Evolutionary conservation across 2,888 invertebrate genomes (phyloP).

Genomic region (Masnerella sp.): DNA sequence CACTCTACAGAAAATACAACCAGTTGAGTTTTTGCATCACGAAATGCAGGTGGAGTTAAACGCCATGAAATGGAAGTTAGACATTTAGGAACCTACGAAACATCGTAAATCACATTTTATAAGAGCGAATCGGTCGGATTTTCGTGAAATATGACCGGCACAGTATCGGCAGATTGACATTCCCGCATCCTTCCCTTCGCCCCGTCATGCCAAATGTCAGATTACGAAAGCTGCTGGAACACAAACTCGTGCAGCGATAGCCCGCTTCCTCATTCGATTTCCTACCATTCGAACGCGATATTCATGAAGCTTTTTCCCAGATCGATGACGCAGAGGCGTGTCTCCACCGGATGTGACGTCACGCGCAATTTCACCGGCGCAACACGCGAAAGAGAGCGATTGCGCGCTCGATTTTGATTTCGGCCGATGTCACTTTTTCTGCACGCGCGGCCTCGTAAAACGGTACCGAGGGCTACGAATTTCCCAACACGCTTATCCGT

Average conservation of each 20-base stretch:
- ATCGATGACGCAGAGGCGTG: conserved; percentile 51
- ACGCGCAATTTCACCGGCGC: conserved; percentile 49
- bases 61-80: not conserved
- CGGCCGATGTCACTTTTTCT: conserved; percentile 18
- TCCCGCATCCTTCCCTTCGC: conserved; percentile 8
- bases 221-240: conserved; percentile 29
- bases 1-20: too few relatives aligned
- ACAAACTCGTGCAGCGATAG: conserved; percentile 15
- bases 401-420: conserved; percentile 25
- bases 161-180: conserved; percentile 24
- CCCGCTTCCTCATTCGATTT: conserved; percentile 53
- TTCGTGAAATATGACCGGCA: conserved; percentile 13
- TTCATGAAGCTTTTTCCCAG: conserved; percentile 52
- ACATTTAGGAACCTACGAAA: not conserved
- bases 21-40: too few relatives aligned
- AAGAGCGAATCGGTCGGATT: conserved; percentile 2
- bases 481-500: conserved; percentile 30
- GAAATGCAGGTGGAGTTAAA: too few relatives aligned
- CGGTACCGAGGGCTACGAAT: conserved; percentile 11
- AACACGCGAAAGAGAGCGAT: conserved; percentile 24
- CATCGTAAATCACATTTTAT: conserved; percentile 8
- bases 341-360: conserved; percentile 58
- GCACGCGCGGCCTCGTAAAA: conserved; percentile 23
- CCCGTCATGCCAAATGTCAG: conserved; percentile 36
- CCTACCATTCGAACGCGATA: conserved; percentile 39